phyloP scores from a whole-genome alignment of 2,797 vertebrate species.

The Parambassis ranga region DNA sequence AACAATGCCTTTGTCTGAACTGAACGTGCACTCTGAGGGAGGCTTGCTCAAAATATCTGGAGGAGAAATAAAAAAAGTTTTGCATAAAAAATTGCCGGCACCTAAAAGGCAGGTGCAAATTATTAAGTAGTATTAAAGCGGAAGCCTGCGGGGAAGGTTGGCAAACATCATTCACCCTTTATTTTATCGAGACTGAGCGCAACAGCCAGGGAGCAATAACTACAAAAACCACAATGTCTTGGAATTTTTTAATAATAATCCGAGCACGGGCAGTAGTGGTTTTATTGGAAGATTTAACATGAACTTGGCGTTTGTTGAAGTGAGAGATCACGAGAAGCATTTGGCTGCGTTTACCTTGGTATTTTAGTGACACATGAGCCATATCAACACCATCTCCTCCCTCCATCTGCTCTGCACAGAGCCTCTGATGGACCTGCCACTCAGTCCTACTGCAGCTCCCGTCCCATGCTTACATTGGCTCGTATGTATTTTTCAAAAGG shows the following conservation, averaged over 20 bases:
- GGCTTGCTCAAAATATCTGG: not conserved
- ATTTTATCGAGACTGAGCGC: not conserved
- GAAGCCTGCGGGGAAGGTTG: not conserved
- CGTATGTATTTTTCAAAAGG: constrained; percentile 6
- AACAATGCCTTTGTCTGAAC: not conserved
- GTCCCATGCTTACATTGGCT: not conserved
- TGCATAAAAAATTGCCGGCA: not conserved
- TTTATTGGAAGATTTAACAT: constrained; percentile 28
- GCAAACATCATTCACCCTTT: not conserved
- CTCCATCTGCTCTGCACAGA: constrained; percentile 57
- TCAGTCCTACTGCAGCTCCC: constrained; percentile 31
- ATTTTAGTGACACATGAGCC: constrained; percentile 56
- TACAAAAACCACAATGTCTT: not conserved
- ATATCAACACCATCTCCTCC: constrained; percentile 56
- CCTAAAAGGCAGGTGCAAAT: not conserved
- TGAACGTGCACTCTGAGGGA: not conserved
- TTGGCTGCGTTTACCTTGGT: constrained; percentile 34
- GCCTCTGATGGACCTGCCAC: constrained; percentile 31
- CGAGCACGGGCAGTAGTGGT: not conserved
- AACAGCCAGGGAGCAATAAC: not conserved
- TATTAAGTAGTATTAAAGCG: not conserved
- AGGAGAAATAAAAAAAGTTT: not conserved
- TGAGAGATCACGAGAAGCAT: constrained; percentile 25
- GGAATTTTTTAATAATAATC: not conserved
- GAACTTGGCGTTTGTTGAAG: constrained; percentile 26